Evolutionary conservation across 92 coral and sea anemone species (phyloP).

Genomic region (Heliopora coerulea): DNA sequence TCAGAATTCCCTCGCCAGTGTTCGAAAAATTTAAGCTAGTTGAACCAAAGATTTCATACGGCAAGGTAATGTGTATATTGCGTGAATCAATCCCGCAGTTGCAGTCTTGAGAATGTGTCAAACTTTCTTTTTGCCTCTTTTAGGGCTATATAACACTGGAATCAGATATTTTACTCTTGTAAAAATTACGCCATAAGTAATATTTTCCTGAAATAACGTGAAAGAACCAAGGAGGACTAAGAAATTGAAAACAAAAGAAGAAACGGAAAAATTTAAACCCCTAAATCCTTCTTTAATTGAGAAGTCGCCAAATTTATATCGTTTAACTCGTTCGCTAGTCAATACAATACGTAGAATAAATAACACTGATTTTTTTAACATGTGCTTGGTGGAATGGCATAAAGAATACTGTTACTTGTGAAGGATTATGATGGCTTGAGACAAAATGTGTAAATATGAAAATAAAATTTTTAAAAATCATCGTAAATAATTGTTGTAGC

Average conservation of each 20-base stretch:
- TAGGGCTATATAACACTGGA: conserved; percentile 30
- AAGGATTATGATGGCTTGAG: no score
- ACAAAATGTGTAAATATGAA: no score
- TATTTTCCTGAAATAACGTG: neutral
- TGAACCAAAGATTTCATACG: conserved; percentile 17
- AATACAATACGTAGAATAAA: no score
- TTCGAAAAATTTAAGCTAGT: conserved; percentile 14
- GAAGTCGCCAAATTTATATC: no score
- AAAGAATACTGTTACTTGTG: no score
- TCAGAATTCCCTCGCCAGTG: conserved; percentile 25
- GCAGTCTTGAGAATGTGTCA: neutral
- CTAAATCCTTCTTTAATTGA: no score
- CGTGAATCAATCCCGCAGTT: neutral
- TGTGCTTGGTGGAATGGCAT: no score
- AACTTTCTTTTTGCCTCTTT: neutral
- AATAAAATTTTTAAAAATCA: no score
- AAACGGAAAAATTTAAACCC: no score
- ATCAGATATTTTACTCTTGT: conserved; percentile 5
- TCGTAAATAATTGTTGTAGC: no score
- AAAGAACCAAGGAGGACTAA: neutral
- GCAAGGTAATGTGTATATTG: conserved; percentile 9
- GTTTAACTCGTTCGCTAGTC: no score
- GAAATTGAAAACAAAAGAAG: neutral
- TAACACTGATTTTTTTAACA: no score
- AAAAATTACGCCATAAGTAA: neutral